Evolutionary conservation across 1,140 invertebrate species (phyloP), one percentile per base, ranked within the genome.

Genomic region (Drosophila santomea): DNA sequence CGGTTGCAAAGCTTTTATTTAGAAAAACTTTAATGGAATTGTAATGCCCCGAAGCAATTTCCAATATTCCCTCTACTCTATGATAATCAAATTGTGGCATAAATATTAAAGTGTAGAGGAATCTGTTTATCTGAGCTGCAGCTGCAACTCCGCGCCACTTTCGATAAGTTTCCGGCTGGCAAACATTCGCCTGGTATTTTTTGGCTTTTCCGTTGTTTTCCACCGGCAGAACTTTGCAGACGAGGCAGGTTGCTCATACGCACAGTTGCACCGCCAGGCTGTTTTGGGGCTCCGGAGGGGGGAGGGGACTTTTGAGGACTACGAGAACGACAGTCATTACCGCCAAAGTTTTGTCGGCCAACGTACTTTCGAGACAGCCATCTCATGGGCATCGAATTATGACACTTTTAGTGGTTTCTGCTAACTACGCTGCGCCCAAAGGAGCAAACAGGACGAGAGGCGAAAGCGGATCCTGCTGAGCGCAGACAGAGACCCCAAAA

Each of bases 371-470:
- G 72, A 78, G 82, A 89, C 74, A 91, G 82, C 71, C 85, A 88
- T 91, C 90, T 91, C 90, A 82, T 86, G 90, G 80, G 89, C 80
- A 91, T 91, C 89, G 89, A 91, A 91, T 91, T 91, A 91, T 91
- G 89, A 91, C 89, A 91, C 84, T 91, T 91, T 91, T 91, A 91
- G 89, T 91, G 89, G 89, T 91, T 91, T 91, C 78, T 74, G 74
- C 81, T 77, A 85, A 84, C 81, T 84, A 80, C 80, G 73, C 72
- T 28, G 63, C 47, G 63, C 10, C 63, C 52, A 8, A 32, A 35
- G 39, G 55, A 17, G 54, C 11, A n/a, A 11, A 11, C 57, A 41
- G 59, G 67, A 36, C 51, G 43, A 20, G 43, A 20, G 60, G 32
- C 43, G 57, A 23, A 64, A 11, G 15, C 20, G 17, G 41, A 54